These are phyloP conservation scores for Electrophaes corylata DNA, from an alignment of 2,888 invertebrate genomes.

Conservation along the genomic window DNA sequence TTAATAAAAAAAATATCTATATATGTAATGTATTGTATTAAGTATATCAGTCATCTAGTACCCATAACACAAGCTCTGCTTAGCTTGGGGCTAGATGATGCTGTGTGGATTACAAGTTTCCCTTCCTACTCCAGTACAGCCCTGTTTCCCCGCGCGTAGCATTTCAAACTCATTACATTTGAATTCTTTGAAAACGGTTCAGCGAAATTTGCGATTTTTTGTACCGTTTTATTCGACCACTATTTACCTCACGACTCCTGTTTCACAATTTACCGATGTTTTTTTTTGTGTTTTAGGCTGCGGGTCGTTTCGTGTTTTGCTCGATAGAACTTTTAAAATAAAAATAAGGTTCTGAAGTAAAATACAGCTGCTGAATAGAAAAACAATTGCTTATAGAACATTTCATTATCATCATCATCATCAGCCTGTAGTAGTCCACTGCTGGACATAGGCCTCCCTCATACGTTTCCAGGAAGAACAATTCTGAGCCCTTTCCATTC, in stretches of 20 bases:
- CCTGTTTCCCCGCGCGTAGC: slow-evolving; percentile 8
- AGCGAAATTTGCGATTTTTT: slow-evolving; percentile 39
- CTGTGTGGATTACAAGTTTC: no score
- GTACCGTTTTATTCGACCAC: slow-evolving; percentile 41
- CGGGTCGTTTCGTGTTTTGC: slow-evolving; percentile 9
- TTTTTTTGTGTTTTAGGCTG: slow-evolving; percentile 20
- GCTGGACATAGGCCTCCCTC: no score
- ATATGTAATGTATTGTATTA: no score
- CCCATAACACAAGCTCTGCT: no score
- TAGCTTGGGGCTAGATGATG: no score
- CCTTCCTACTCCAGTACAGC: not conserved
- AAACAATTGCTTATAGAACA: no score
- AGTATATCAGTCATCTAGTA: no score
- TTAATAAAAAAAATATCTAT: no score
- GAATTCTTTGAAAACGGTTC: slow-evolving; percentile 32
- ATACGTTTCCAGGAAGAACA: no score
- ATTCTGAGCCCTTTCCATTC: no score
- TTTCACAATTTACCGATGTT: slow-evolving; percentile 64
- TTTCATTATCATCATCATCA: no score
- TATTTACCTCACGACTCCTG: slow-evolving; percentile 63
- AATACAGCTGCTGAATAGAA: not conserved
- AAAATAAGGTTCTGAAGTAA: slow-evolving; percentile 1
- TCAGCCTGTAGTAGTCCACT: no score
- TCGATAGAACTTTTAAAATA: not conserved
- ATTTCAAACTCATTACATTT: slow-evolving; percentile 33